phyloP scores from a whole-genome alignment of 2,888 invertebrate species.

The Chymomyza caudatula region DNA sequence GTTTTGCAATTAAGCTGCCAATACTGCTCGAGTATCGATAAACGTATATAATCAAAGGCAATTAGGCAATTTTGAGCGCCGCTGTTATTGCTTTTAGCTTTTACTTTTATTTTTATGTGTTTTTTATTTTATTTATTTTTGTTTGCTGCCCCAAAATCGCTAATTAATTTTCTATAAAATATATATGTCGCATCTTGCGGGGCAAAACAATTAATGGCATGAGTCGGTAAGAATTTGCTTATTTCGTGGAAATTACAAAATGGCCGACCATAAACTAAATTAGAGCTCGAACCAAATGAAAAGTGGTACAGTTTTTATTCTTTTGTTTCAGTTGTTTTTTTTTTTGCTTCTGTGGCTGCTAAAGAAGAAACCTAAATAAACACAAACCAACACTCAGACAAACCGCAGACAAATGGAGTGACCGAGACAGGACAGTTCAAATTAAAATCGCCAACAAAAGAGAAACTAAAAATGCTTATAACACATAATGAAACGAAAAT shows the following conservation, averaged over 20 bases:
- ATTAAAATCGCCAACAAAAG: background rate
- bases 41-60: slow-evolving; percentile 57
- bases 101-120: background rate
- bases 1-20: slow-evolving; percentile 32
- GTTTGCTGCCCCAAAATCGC: slow-evolving; percentile 15
- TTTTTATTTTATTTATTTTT: background rate
- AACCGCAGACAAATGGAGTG: slow-evolving; percentile 28
- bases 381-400: slow-evolving; percentile 24
- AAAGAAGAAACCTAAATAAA: slow-evolving; percentile 36
- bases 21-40: slow-evolving; percentile 47
- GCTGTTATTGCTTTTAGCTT: slow-evolving; percentile 12
- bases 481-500: background rate
- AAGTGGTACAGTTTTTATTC: slow-evolving; percentile 27
- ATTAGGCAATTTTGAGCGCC: slow-evolving; percentile 49
- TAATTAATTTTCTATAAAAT: slow-evolving; percentile 61
- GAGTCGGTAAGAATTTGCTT: background rate
- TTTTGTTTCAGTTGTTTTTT: background rate
- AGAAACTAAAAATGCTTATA: background rate
- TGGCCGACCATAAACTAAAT: slow-evolving; percentile 36
- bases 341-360: slow-evolving; percentile 30
- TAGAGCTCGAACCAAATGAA: slow-evolving; percentile 36
- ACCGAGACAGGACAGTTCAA: background rate
- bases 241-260: slow-evolving; percentile 42
- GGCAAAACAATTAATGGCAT: background rate
- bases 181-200: slow-evolving; percentile 11